phyloP scores from a whole-genome alignment of 2,113 vertebrate genomes.

The Peromyscus polionotus region DNA sequence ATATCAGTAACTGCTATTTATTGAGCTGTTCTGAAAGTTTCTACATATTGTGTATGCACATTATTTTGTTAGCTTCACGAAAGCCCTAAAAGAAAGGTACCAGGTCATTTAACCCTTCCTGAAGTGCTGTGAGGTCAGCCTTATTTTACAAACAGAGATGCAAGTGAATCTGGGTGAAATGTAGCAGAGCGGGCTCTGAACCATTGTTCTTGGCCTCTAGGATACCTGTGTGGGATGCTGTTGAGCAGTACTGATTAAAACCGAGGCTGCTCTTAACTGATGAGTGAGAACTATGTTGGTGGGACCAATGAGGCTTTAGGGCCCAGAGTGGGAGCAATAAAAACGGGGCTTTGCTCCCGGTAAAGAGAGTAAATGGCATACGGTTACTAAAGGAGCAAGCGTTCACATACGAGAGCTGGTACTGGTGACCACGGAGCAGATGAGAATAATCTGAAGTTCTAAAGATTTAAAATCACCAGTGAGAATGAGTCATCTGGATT shows the following conservation, averaged over 20 bases:
- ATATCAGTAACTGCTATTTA: not conserved
- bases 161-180: not conserved
- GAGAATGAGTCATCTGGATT: not conserved
- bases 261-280: not conserved
- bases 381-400: not conserved
- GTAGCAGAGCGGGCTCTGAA: not conserved
- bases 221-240: not conserved
- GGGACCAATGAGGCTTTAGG: not conserved
- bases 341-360: not conserved
- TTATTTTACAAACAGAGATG: conserved; percentile 6
- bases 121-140: not conserved
- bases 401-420: not conserved
- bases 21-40: not conserved
- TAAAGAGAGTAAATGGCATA: not conserved
- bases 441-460: not conserved
- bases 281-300: not conserved
- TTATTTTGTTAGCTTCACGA: not conserved
- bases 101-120: not conserved
- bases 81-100: not conserved
- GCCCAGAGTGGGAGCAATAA: not conserved
- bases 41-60: not conserved
- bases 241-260: not conserved
- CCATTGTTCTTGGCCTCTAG: not conserved
- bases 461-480: not conserved
- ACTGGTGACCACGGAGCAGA: not conserved